Conservation (phyloP, 2,888 invertebrate genomes). For the Platycheirus rosarum region DNA sequence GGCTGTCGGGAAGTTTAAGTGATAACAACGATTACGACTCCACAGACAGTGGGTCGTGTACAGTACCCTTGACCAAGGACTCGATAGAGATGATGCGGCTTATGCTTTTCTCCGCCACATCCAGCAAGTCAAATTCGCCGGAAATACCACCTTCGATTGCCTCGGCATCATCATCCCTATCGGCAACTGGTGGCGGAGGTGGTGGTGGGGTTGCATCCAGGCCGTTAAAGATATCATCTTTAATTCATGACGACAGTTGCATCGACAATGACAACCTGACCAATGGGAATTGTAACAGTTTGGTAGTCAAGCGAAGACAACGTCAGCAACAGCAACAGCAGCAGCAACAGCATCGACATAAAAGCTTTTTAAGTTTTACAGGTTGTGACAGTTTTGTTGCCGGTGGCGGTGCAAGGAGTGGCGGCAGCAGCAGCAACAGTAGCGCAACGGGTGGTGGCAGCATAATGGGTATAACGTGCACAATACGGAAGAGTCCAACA, state of each 20-base stretch:
- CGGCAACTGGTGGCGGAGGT: slow-evolving; percentile 75
- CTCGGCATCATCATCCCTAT: slow-evolving; percentile 63
- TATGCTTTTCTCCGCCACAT: slow-evolving; percentile 80
- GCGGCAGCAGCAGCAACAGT: slow-evolving; percentile 64
- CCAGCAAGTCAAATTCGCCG: slow-evolving; percentile 77
- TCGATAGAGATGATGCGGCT: slow-evolving; percentile 80
- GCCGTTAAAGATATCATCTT: slow-evolving; percentile 57
- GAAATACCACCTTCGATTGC: slow-evolving; percentile 66
- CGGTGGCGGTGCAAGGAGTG: slow-evolving; percentile 60
- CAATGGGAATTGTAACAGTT: slow-evolving; percentile 55
- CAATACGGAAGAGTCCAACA: slow-evolving; percentile 68
- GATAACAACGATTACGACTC: slow-evolving; percentile 76
- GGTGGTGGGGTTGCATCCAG: slow-evolving; percentile 23
- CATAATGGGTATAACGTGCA: slow-evolving; percentile 70
- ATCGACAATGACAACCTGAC: slow-evolving; percentile 58
- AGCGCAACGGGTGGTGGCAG: slow-evolving; percentile 64
- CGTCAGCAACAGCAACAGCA: slow-evolving; percentile 64
- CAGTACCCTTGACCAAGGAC: slow-evolving; percentile 79
- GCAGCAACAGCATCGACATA: slow-evolving; percentile 75
- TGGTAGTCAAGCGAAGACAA: slow-evolving; percentile 42
- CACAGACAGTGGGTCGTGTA: slow-evolving; percentile 81
- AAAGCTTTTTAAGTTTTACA: slow-evolving; percentile 78
- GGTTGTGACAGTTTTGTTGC: slow-evolving; percentile 52
- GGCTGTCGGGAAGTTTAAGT: slow-evolving; percentile 77
- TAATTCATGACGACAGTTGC: slow-evolving; percentile 63